A percentile compares a stretch with the other conserved stretches of the same genome.
These are phyloP conservation scores for Steromphala cineraria DNA, from an alignment of 2,888 invertebrate genomes.

Conservation along the genomic window DNA sequence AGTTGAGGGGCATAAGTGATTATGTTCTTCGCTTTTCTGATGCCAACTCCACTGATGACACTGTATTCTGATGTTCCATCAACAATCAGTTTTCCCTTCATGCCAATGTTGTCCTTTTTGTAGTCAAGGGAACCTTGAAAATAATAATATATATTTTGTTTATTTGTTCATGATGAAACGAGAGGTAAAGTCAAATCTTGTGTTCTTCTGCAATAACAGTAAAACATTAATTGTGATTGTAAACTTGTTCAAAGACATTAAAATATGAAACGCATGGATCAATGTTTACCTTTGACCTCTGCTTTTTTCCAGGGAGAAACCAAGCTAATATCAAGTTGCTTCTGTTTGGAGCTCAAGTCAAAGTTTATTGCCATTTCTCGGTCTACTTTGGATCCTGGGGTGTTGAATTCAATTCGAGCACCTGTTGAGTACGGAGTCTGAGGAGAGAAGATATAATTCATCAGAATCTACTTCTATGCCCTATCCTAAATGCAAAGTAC, in stretches of 20 bases:
- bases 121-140: slow-evolving; percentile 46
- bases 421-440: slow-evolving; percentile 52
- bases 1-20: slow-evolving; percentile 54
- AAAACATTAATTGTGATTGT: too few species aligned
- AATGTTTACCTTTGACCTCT: slow-evolving; percentile 63
- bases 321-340: slow-evolving; percentile 51
- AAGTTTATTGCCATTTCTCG: slow-evolving; percentile 78
- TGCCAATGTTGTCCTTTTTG: slow-evolving; percentile 45
- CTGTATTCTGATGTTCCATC: slow-evolving; percentile 58
- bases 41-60: slow-evolving; percentile 53
- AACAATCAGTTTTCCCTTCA: slow-evolving; percentile 49
- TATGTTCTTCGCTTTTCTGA: slow-evolving; percentile 39
- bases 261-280: too few species aligned
- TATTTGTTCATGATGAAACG: too few species aligned
- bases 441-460: not conserved
- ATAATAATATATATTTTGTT: too few species aligned
- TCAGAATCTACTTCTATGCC: too few species aligned
- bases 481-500: not conserved
- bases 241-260: too few species aligned
- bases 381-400: slow-evolving; percentile 86
- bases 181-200: too few species aligned
- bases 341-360: slow-evolving; percentile 58
- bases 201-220: too few species aligned
- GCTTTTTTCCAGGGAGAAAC: slow-evolving; percentile 72
- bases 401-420: slow-evolving; percentile 81